These are phyloP conservation scores for Ambastaia sidthimunki DNA, from an alignment of 2,797 vertebrate genomes.

Conservation along the genomic window DNA sequence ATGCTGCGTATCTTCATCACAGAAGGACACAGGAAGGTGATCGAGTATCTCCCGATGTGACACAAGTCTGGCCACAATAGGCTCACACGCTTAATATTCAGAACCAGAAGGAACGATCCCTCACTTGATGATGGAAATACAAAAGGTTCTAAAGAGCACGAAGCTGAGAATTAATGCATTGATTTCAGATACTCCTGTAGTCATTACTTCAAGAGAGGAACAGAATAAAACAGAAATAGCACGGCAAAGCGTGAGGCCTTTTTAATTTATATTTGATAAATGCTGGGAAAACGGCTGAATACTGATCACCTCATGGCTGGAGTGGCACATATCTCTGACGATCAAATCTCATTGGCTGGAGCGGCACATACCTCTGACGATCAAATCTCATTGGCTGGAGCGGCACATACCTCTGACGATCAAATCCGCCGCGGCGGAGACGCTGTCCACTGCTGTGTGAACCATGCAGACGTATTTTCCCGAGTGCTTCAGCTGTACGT, in stretches of 20 bases:
- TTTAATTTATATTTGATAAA: conserved; percentile 57
- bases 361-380: no score
- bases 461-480: conserved; percentile 87
- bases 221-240: conserved; percentile 51
- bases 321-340: no score
- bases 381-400: no score
- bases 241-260: conserved; percentile 29
- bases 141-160: conserved; percentile 58
- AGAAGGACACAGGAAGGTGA: conserved; percentile 55
- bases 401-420: conserved; percentile 84
- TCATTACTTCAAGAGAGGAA: conserved; percentile 56
- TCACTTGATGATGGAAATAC: conserved; percentile 58
- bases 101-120: conserved; percentile 54
- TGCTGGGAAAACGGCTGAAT: conserved; percentile 48
- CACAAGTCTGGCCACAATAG: conserved; percentile 48
- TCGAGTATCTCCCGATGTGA: conserved; percentile 42
- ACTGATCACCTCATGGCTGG: conserved; percentile 33
- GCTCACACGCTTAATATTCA: conserved; percentile 60
- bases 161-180: conserved; percentile 61
- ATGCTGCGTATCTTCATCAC: conserved; percentile 31
- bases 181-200: conserved; percentile 58
- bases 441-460: conserved; percentile 83
- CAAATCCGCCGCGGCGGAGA: conserved; percentile 82
- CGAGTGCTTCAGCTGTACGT: conserved; percentile 87
- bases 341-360: no score